phyloP scores from a whole-genome alignment of 2,888 invertebrate genomes.

The Alviniconcha strummeri region DNA sequence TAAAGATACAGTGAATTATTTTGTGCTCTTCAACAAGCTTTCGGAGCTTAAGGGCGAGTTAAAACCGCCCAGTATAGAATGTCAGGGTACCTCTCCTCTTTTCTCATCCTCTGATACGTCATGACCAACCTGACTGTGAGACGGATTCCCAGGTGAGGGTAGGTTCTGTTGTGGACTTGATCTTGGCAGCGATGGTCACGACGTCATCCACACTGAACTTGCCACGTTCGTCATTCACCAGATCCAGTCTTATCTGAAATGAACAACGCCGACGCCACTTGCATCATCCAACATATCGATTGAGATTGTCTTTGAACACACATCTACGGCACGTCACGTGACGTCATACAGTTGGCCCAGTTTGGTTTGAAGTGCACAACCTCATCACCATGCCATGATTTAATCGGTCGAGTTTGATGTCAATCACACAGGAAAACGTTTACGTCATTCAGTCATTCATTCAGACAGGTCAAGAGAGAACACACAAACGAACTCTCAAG shows the following conservation, averaged over 20 bases:
- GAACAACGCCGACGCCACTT: neutral
- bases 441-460: neutral
- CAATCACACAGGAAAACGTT: neutral
- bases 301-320: too few relatives aligned
- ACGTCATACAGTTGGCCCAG: too few relatives aligned
- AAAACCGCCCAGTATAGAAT: too few relatives aligned
- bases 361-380: too few relatives aligned
- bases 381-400: too few relatives aligned
- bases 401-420: too few relatives aligned
- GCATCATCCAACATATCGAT: neutral
- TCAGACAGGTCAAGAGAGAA: neutral
- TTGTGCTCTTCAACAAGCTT: too few relatives aligned
- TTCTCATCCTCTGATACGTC: too few relatives aligned
- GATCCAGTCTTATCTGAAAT: slow-evolving; percentile 18
- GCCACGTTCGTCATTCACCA: slow-evolving; percentile 19
- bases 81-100: too few relatives aligned
- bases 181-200: slow-evolving; percentile 20
- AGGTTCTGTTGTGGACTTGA: slow-evolving; percentile 7
- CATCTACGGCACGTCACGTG: too few relatives aligned
- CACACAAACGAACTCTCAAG: neutral
- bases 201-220: slow-evolving; percentile 23
- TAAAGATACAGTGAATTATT: too few relatives aligned
- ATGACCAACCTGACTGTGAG: neutral
- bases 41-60: too few relatives aligned
- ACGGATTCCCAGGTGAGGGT: slow-evolving; percentile 9